phyloP scores from a whole-genome alignment of 2,888 invertebrate species.

The Hylaea fasciaria region DNA sequence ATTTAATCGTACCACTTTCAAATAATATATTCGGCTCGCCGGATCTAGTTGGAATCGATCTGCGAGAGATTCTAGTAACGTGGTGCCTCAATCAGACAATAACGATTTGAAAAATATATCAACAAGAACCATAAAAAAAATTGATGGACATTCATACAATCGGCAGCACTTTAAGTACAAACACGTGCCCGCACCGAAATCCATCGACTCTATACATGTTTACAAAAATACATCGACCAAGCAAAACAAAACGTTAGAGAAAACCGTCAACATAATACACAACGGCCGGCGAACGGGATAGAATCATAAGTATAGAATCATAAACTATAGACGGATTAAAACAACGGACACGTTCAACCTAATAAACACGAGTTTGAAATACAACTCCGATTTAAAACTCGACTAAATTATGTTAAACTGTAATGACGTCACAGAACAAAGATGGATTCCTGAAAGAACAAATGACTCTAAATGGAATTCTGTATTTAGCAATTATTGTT shows the following conservation, averaged over 20 bases:
- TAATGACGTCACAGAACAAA: too few relatives aligned
- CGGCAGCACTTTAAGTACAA: constrained; percentile 28
- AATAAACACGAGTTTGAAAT: neutral
- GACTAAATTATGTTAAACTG: neutral
- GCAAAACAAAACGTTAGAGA: constrained; percentile 17
- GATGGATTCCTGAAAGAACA: too few relatives aligned
- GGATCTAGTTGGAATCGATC: constrained; percentile 3
- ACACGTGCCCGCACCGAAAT: constrained; percentile 20
- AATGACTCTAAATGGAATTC: too few relatives aligned
- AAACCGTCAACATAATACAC: constrained; percentile 12
- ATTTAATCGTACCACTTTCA: constrained; percentile 8
- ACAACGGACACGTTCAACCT: neutral
- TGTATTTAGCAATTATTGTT: too few relatives aligned
- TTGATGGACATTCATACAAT: constrained; percentile 17
- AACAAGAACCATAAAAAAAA: constrained; percentile 3
- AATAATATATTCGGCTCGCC: constrained; percentile 11
- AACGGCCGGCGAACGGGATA: constrained; percentile 1
- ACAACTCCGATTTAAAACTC: neutral
- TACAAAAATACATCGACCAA: constrained; percentile 24
- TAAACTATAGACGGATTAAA: neutral
- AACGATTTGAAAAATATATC: constrained; percentile 3
- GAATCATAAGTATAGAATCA: neutral
- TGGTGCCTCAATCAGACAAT: constrained; percentile 16
- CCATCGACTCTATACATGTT: constrained; percentile 15
- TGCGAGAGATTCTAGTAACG: constrained; percentile 22